Conservation (phyloP, 2,888 invertebrate species). For the Strigamia maritima region DNA sequence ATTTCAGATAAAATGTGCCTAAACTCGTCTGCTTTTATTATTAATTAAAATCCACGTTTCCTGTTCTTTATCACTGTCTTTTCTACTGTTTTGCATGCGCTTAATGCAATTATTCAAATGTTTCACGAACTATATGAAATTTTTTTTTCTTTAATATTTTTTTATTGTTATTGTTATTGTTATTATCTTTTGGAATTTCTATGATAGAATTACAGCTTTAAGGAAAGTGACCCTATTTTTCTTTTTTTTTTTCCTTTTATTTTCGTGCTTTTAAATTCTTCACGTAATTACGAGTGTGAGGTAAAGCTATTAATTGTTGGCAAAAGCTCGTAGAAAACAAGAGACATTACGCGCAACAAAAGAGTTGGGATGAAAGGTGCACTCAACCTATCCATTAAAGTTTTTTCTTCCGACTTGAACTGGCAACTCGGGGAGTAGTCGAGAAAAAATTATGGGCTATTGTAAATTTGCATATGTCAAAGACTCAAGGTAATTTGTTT, state of each 20-base stretch:
- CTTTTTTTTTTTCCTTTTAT: not conserved
- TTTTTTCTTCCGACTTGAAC: not conserved
- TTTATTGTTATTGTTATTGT: not conserved
- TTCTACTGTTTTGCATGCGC: too few species aligned
- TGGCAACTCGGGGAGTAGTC: not conserved
- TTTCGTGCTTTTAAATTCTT: not conserved
- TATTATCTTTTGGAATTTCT: not conserved
- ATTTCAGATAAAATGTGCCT: not conserved
- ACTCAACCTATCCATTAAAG: constrained; percentile 21
- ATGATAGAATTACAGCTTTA: not conserved
- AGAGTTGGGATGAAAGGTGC: constrained; percentile 9
- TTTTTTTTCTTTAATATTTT: not conserved
- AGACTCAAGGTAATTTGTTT: too few species aligned
- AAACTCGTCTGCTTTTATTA: not conserved
- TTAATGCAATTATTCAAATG: not conserved
- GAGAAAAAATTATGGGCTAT: not conserved
- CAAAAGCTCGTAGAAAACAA: not conserved
- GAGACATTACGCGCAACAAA: not conserved
- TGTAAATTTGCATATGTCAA: too few species aligned
- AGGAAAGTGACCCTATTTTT: not conserved
- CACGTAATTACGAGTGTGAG: not conserved
- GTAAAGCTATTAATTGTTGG: not conserved
- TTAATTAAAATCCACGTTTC: not conserved
- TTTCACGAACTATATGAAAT: not conserved
- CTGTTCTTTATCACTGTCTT: not conserved